A percentile compares a stretch with the other conserved stretches of the same genome.
Evolutionary conservation across 2,888 invertebrate species (phyloP).

Genomic region (Spodoptera littoralis): DNA sequence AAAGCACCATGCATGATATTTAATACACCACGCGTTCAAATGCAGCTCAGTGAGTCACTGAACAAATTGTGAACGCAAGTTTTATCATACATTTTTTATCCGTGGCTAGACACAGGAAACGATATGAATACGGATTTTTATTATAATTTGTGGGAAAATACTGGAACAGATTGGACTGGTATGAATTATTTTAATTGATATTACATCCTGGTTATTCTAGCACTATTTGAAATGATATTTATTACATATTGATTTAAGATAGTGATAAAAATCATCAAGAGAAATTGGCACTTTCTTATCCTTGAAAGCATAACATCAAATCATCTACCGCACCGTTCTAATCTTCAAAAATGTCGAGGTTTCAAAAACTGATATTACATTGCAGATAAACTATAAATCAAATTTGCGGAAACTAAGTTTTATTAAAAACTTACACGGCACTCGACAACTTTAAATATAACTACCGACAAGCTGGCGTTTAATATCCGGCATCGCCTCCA

Average conservation of each 20-base stretch:
- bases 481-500: slow-evolving; percentile 56
- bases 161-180: slow-evolving; percentile 7
- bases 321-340: not conserved
- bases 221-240: too few species aligned
- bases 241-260: too few species aligned
- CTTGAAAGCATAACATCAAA: not conserved
- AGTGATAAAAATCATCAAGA: slow-evolving; percentile 9
- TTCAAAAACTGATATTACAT: slow-evolving; percentile 23
- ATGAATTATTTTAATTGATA: slow-evolving; percentile 26
- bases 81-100: slow-evolving; percentile 30
- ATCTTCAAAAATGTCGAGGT: slow-evolving; percentile 5
- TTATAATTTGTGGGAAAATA: slow-evolving; percentile 20
- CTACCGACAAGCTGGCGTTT: slow-evolving; percentile 58
- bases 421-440: slow-evolving; percentile 53
- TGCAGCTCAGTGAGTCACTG: slow-evolving; percentile 35
- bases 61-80: slow-evolving; percentile 27
- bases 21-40: slow-evolving; percentile 18
- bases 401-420: slow-evolving; percentile 44
- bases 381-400: slow-evolving; percentile 41
- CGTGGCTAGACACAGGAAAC: slow-evolving; percentile 35
- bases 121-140: slow-evolving; percentile 23
- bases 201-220: slow-evolving; percentile 16
- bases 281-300: slow-evolving; percentile 1
- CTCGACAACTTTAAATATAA: slow-evolving; percentile 53
- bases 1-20: slow-evolving; percentile 11